A percentile compares a stretch with the other conserved stretches of the same genome.
These are phyloP conservation scores for Microdon myrmicae DNA, from an alignment of 2,888 invertebrate species.

Conservation along the genomic window DNA sequence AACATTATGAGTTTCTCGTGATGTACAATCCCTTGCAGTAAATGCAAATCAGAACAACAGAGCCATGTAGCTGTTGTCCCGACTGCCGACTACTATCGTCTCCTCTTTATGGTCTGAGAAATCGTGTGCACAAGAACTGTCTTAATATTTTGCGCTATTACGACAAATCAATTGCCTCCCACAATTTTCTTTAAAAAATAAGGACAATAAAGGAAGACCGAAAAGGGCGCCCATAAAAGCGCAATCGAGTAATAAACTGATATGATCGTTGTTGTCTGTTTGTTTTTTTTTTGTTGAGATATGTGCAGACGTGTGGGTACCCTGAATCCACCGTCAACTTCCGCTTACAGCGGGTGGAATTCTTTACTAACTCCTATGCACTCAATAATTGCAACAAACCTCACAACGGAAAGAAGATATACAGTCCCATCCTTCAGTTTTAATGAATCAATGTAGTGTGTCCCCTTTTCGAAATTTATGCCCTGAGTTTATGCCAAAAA, in stretches of 20 bases:
- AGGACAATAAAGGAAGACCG: too few species aligned
- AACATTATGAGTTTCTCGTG: too few species aligned
- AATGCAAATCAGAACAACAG: too few species aligned
- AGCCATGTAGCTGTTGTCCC: too few species aligned
- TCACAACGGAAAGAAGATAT: not conserved
- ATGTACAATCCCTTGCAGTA: too few species aligned
- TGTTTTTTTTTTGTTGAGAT: not conserved
- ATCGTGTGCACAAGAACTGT: too few species aligned
- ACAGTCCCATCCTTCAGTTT: slow-evolving; percentile 35
- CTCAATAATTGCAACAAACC: too few species aligned
- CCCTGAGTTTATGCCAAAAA: slow-evolving; percentile 33
- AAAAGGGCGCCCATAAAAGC: not conserved
- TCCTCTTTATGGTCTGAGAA: too few species aligned
- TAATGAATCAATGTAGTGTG: slow-evolving; percentile 46
- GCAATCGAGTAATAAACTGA: slow-evolving; percentile 16
- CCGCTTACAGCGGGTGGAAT: slow-evolving; percentile 1
- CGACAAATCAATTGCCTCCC: slow-evolving; percentile 34
- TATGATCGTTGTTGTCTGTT: not conserved
- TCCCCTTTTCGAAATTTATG: slow-evolving; percentile 38
- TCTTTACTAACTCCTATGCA: too few species aligned
- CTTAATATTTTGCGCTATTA: too few species aligned
- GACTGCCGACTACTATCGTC: too few species aligned
- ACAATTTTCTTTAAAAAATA: slow-evolving; percentile 36
- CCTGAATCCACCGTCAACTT: not conserved
- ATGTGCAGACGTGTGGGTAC: not conserved